phyloP scores from a whole-genome alignment of 2,888 invertebrate species.

The Tetragonula carbonaria region DNA sequence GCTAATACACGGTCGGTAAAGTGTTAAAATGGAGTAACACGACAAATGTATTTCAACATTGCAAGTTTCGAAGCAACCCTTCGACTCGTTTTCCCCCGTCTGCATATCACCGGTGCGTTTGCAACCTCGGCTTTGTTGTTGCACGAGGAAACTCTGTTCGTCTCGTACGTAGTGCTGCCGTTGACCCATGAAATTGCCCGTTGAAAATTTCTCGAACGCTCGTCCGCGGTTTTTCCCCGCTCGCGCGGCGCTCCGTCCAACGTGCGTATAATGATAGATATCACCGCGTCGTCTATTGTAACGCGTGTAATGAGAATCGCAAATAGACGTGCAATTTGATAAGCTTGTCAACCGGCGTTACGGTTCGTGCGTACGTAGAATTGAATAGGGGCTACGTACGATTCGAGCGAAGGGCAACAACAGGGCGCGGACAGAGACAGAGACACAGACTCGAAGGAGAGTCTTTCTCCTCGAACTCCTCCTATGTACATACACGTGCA shows the following conservation, averaged over 20 bases:
- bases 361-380: slow-evolving; percentile 75
- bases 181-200: slow-evolving; percentile 41
- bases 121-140: neutral
- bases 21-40: too few species aligned
- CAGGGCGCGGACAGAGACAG: neutral
- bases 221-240: slow-evolving; percentile 8
- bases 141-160: neutral
- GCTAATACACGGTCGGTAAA: too few species aligned
- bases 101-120: neutral
- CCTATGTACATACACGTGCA: neutral
- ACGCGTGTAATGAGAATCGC: slow-evolving; percentile 78
- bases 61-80: too few species aligned
- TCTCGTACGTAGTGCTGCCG: neutral
- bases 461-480: neutral
- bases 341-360: slow-evolving; percentile 78
- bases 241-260: slow-evolving; percentile 17
- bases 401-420: slow-evolving; percentile 68
- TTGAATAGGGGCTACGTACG: slow-evolving; percentile 75
- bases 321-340: slow-evolving; percentile 79
- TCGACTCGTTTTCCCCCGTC: too few species aligned
- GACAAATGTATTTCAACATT: too few species aligned
- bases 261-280: slow-evolving; percentile 70
- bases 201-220: slow-evolving; percentile 44
- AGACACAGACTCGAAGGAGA: neutral
- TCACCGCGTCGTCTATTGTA: slow-evolving; percentile 75